Conservation (phyloP, 2,888 invertebrate species). For the Gandaritis pyraliata region DNA sequence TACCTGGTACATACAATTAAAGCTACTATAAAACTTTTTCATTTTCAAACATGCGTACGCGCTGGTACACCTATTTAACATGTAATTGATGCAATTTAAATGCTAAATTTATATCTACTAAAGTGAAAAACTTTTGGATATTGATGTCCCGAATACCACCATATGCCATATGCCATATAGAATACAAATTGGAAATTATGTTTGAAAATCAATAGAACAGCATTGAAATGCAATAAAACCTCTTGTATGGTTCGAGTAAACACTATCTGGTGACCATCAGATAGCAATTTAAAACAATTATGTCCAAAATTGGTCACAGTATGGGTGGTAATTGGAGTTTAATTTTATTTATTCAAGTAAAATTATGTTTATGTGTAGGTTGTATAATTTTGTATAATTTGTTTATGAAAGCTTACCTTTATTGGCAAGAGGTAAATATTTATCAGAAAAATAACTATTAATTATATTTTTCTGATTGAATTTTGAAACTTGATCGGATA, state of each 20-base stretch:
- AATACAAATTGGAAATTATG: slow-evolving; percentile 37
- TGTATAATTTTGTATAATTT: slow-evolving; percentile 18
- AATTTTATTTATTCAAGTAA: slow-evolving; percentile 25
- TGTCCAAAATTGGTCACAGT: slow-evolving; percentile 44
- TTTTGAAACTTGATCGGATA: slow-evolving; percentile 3
- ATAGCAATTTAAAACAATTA: slow-evolving; percentile 44
- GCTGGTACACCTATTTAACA: neutral
- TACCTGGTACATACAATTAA: neutral
- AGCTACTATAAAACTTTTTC: neutral
- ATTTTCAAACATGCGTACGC: neutral
- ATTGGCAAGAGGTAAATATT: slow-evolving; percentile 4
- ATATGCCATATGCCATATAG: slow-evolving; percentile 20
- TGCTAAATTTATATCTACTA: slow-evolving; percentile 31
- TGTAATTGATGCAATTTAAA: slow-evolving; percentile 24
- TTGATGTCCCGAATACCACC: slow-evolving; percentile 17
- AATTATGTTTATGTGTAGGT: slow-evolving; percentile 16
- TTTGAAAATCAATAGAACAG: slow-evolving; percentile 35
- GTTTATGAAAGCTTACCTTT: slow-evolving; percentile 11
- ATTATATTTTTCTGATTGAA: slow-evolving; percentile 22
- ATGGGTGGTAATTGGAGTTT: slow-evolving; percentile 44
- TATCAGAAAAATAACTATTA: slow-evolving; percentile 9
- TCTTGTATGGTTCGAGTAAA: slow-evolving; percentile 29
- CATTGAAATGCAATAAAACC: slow-evolving; percentile 38
- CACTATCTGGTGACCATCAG: slow-evolving; percentile 37
- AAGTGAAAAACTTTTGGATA: slow-evolving; percentile 9